These are phyloP conservation scores for Nycticorax nycticorax DNA, from an alignment of 2,113 vertebrate genomes.

Conservation along the genomic window DNA sequence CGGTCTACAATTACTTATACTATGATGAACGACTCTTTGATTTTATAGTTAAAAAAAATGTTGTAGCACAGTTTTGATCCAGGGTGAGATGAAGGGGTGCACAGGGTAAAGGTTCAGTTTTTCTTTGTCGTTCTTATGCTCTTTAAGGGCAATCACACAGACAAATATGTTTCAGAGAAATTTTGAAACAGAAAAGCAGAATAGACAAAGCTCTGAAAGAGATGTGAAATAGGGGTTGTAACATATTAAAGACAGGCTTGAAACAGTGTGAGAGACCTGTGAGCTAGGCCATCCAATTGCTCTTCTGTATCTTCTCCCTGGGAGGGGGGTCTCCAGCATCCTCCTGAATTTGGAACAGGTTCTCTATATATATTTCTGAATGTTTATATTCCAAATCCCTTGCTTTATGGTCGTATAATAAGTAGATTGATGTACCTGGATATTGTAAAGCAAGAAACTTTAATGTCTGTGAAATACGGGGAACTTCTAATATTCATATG, in stretches of 20 bases:
- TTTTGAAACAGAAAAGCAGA: neutral
- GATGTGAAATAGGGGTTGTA: neutral
- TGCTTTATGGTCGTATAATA: neutral
- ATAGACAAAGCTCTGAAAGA: neutral
- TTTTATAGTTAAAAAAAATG: neutral
- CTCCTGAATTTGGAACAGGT: neutral
- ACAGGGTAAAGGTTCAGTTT: neutral
- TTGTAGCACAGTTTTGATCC: neutral
- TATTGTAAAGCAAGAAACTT: neutral
- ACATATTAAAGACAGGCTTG: neutral
- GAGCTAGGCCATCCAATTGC: neutral
- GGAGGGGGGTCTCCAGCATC: neutral
- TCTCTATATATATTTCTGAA: neutral
- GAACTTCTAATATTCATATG: neutral
- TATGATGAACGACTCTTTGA: neutral
- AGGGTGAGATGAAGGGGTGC: neutral
- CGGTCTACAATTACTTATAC: neutral
- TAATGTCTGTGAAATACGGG: neutral
- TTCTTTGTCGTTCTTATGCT: neutral
- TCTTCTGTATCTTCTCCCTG: neutral
- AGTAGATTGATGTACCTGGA: neutral
- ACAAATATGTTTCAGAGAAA: neutral
- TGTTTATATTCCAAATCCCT: neutral
- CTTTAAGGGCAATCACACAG: fast-evolving
- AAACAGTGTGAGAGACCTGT: neutral